phyloP scores from a whole-genome alignment of 1,140 invertebrate species.

The Chironomus striatipennis region DNA sequence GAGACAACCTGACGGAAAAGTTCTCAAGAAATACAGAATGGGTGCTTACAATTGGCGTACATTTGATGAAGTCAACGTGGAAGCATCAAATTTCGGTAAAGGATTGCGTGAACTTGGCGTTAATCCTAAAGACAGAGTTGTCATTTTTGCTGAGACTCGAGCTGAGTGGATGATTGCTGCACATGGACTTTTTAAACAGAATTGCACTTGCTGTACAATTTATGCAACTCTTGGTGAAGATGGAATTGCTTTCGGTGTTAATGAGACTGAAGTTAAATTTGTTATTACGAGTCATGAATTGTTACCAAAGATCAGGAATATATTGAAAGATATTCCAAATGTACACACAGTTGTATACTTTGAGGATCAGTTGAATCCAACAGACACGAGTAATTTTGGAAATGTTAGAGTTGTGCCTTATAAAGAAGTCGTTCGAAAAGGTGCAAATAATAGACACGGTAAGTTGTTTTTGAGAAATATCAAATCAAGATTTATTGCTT shows the following conservation, averaged over 20 bases:
- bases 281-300: conserved; percentile 85
- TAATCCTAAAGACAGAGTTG: conserved; percentile 61
- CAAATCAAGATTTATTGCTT: too few relatives aligned
- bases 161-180: conserved; percentile 95
- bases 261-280: conserved; percentile 88
- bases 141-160: conserved; percentile 94
- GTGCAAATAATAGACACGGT: not conserved
- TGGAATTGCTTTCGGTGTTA: conserved; percentile 88
- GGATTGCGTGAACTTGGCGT: conserved; percentile 63
- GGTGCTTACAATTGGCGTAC: conserved; percentile 90
- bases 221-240: conserved; percentile 96
- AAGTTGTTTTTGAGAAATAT: not conserved
- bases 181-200: conserved; percentile 88
- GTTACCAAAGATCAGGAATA: conserved; percentile 77
- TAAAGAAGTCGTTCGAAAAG: not conserved
- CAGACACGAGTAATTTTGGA: conserved; percentile 59
- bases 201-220: conserved; percentile 88
- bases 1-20: conserved; percentile 80
- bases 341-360: conserved; percentile 80
- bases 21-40: conserved; percentile 96
- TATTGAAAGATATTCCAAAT: conserved; percentile 56
- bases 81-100: conserved; percentile 52
- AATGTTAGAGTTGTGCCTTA: conserved; percentile 34
- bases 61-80: conserved; percentile 66
- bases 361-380: conserved; percentile 71